A percentile compares a stretch with the other conserved stretches of the same genome.
These are phyloP conservation scores for Galerucella nymphaeae DNA, from an alignment of 2,888 invertebrate species.

Conservation along the genomic window DNA sequence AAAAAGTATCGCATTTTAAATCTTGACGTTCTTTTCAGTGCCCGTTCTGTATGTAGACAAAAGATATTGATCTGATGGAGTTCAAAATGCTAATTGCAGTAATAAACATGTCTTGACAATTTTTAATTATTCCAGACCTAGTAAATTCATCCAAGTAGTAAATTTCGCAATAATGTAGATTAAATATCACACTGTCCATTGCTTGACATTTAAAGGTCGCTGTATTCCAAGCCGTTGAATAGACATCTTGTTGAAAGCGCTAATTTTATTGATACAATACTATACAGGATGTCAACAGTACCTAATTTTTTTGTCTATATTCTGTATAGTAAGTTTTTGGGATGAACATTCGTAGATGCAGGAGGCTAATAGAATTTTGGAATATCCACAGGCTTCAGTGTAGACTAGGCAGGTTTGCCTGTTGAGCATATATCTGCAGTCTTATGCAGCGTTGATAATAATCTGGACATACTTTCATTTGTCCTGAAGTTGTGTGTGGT, in stretches of 20 bases:
- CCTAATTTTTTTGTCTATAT: background rate
- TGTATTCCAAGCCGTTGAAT: slow-evolving; percentile 48
- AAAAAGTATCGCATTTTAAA: too few relatives aligned
- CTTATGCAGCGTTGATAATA: too few relatives aligned
- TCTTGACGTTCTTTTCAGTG: too few relatives aligned
- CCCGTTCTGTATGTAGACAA: background rate
- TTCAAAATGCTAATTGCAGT: slow-evolving; percentile 17
- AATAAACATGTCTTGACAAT: slow-evolving; percentile 12
- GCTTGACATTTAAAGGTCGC: slow-evolving; percentile 61
- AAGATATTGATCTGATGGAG: background rate
- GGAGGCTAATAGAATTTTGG: too few relatives aligned
- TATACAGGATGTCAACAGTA: background rate
- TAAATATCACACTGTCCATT: slow-evolving; percentile 46
- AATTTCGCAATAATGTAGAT: slow-evolving; percentile 37
- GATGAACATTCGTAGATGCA: too few relatives aligned
- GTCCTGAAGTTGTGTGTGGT: too few relatives aligned
- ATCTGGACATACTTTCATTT: too few relatives aligned
- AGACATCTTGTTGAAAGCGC: slow-evolving; percentile 40
- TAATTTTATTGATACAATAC: slow-evolving; percentile 29
- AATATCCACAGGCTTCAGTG: too few relatives aligned
- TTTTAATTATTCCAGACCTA: slow-evolving; percentile 22
- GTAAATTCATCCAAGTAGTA: slow-evolving; percentile 11
- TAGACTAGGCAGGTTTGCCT: too few relatives aligned
- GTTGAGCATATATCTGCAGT: too few relatives aligned
- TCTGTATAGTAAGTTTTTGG: too few relatives aligned